phyloP scores from a whole-genome alignment of 2,888 invertebrate species.

The Apotomis turbidana region DNA sequence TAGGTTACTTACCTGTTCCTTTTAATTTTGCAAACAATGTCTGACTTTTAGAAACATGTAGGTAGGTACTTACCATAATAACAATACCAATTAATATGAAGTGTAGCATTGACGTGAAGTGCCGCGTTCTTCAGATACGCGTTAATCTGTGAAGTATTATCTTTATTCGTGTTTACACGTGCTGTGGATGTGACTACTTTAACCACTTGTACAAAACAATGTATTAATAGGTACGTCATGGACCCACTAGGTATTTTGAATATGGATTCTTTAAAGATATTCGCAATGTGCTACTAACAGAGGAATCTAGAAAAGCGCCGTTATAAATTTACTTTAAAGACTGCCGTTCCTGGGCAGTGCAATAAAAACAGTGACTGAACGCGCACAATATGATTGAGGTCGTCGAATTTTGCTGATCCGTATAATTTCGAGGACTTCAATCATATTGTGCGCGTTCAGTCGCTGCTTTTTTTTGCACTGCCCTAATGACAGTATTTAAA shows the following conservation, averaged over 20 bases:
- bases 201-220: neutral
- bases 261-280: neutral
- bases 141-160: slow-evolving; percentile 8
- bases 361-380: no score
- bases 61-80: neutral
- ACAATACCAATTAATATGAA: neutral
- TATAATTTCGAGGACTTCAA: no score
- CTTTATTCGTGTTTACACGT: slow-evolving; percentile 9
- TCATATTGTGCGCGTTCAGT: no score
- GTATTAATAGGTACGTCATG: neutral
- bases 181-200: neutral
- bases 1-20: no score
- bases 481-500: no score
- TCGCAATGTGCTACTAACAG: no score
- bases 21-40: neutral
- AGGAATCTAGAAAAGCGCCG: no score
- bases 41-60: neutral
- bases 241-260: neutral
- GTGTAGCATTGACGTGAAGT: slow-evolving; percentile 6
- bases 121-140: slow-evolving; percentile 11
- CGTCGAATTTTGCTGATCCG: no score
- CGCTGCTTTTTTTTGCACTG: no score
- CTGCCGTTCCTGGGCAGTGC: no score
- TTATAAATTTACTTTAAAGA: no score
- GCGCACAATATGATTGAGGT: no score